Percentiles rank a stretch among this genome's conserved stretches.
Evolutionary conservation across 2,888 invertebrate species (phyloP).

Genomic region (Mesorhabditis sp.): DNA sequence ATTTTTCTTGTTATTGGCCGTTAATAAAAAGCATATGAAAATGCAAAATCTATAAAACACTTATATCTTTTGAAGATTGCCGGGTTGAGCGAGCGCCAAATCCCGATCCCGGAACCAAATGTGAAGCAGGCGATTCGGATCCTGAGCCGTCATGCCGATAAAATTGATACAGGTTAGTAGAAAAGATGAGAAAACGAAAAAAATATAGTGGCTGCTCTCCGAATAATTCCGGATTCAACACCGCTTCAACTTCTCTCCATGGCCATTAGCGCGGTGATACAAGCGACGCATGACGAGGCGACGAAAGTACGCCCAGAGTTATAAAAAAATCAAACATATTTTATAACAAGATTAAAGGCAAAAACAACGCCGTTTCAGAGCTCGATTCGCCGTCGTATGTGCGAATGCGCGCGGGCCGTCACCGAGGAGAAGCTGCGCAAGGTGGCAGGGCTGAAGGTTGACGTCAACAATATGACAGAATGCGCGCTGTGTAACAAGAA

Average conservation of each 20-base stretch:
- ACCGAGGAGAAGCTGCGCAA: slow-evolving; percentile 70
- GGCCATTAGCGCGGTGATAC: slow-evolving; percentile 71
- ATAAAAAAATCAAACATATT: neutral
- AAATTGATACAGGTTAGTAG: slow-evolving; percentile 73
- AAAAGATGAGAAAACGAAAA: neutral
- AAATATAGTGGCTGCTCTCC: slow-evolving; percentile 64
- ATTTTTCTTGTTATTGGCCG: too few relatives aligned
- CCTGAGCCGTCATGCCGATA: slow-evolving; percentile 77
- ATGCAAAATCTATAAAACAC: too few relatives aligned
- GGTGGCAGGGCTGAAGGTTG: slow-evolving; percentile 77
- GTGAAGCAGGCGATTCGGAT: slow-evolving; percentile 75
- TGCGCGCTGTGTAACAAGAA: slow-evolving; percentile 89
- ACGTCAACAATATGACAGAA: slow-evolving; percentile 79
- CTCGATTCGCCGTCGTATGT: slow-evolving; percentile 22
- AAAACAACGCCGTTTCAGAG: slow-evolving; percentile 28
- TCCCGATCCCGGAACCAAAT: slow-evolving; percentile 68
- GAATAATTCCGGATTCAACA: slow-evolving; percentile 77
- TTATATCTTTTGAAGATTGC: slow-evolving; percentile 58
- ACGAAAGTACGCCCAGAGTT: slow-evolving; percentile 21
- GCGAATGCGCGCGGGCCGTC: slow-evolving; percentile 66
- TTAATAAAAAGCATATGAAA: too few relatives aligned
- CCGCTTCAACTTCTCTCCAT: slow-evolving; percentile 70
- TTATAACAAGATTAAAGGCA: neutral
- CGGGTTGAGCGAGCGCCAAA: slow-evolving; percentile 19
- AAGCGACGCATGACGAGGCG: slow-evolving; percentile 70